These are phyloP conservation scores for Byasa hedistus DNA, from an alignment of 2,888 invertebrate genomes.

Conservation along the genomic window DNA sequence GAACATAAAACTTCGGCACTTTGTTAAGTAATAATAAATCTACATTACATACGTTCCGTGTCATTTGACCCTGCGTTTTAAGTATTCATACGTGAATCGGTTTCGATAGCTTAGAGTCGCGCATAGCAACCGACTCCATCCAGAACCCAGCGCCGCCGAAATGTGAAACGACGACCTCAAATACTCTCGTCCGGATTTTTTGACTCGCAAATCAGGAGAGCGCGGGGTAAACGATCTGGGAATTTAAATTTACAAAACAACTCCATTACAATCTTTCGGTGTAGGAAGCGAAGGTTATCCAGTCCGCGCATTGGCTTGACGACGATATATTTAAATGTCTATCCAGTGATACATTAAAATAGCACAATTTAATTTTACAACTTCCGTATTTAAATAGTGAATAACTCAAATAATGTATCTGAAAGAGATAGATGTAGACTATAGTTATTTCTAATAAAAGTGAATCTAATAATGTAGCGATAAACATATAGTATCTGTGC, in stretches of 20 bases:
- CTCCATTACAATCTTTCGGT: slow-evolving; percentile 3
- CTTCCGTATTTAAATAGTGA: too few species aligned
- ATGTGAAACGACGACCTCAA: slow-evolving; percentile 36
- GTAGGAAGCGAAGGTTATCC: not conserved
- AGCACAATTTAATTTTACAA: not conserved
- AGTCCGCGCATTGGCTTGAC: not conserved
- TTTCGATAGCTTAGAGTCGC: not conserved
- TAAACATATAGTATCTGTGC: too few species aligned
- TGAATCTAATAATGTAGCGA: too few species aligned
- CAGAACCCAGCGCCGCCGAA: slow-evolving; percentile 13
- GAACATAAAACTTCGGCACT: too few species aligned
- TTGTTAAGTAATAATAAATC: not conserved
- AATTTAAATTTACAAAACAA: slow-evolving; percentile 39
- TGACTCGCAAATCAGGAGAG: slow-evolving; percentile 43
- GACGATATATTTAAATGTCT: slow-evolving; percentile 2
- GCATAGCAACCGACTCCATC: slow-evolving; percentile 21
- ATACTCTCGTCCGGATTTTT: slow-evolving; percentile 31
- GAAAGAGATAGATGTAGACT: too few species aligned
- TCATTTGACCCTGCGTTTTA: not conserved
- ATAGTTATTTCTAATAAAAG: too few species aligned
- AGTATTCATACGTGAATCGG: not conserved
- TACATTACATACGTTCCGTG: not conserved
- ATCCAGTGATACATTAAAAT: not conserved
- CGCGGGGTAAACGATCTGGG: slow-evolving; percentile 41
- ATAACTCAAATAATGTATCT: too few species aligned